Evolutionary conservation across 1,140 invertebrate genomes (phyloP), one percentile per base, ranked within the genome.

Genomic region (Anastrepha obliqua): DNA sequence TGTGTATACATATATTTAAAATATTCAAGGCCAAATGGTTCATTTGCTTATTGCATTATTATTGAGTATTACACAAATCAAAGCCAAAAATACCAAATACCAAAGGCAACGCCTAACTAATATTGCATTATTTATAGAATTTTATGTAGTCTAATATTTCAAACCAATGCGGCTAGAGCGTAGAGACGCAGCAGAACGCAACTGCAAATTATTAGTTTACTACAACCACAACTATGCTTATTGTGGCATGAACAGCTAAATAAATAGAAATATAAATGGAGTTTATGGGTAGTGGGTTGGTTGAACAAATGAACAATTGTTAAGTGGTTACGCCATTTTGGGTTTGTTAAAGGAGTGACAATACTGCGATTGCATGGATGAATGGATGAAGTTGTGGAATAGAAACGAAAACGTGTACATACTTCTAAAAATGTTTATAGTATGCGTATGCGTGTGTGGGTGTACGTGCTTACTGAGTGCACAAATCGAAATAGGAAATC

Each of bases 301-400:
- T 15, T 47, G 42, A 2, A 1, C 13, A 47, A 74, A 74, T 74
- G 67, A 74, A 74, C 67, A 17, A 74, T 44, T 74, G 42, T 44
- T 29, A 67, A 67, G n/a, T 74, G 17, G 51, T 55, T 55, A 3
- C 42, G 6, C 42, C 39, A 74, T 74, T 74, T 74, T 44, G 42
- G 67, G 8, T 55, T 44, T 13, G 44, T 17, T 74, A 74, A 74
- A 74, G 44, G 39, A 74, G 42, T 74, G 67, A 47, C 67, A 74
- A 74, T 74, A 39, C 20, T 3, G 65, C 67, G 17, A 44, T 17
- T 47, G 39, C 11, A 44, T 44, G 42, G 39, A 42, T 42, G 42
- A 74, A 74, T 13, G 67, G 67, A 74, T 62, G 60, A 62, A 62
- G 1, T 2, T 13, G 67, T 17, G 67, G 67, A 74, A 47, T 17